Evolutionary conservation across 1,140 invertebrate genomes (phyloP).

Genomic region (Eubasilissa regina): DNA sequence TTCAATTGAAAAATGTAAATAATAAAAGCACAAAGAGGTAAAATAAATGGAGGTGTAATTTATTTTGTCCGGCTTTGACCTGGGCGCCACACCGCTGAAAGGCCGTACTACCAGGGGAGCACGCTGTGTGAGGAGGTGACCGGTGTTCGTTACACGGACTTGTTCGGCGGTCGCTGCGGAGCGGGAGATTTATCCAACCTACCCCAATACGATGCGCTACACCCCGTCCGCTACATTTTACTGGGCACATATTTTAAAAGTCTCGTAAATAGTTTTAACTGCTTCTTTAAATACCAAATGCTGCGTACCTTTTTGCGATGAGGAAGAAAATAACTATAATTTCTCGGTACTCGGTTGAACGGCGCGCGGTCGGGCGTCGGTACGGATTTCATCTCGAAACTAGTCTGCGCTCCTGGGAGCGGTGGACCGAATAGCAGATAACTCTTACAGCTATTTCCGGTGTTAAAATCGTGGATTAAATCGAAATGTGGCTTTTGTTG

Average conservation of each 20-base stretch:
- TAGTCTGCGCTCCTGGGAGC: slow-evolving; percentile 20
- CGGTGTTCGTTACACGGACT: slow-evolving; percentile 28
- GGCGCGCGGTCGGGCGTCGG: background rate
- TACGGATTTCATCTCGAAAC: slow-evolving; percentile 23
- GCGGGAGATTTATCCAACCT: slow-evolving; percentile 35
- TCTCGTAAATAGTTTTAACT: background rate
- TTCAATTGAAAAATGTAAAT: slow-evolving; percentile 25
- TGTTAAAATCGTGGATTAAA: slow-evolving; percentile 29
- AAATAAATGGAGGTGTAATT: slow-evolving; percentile 24
- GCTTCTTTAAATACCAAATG: background rate
- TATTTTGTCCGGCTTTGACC: slow-evolving; percentile 10
- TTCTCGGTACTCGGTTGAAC: background rate
- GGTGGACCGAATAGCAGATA: slow-evolving; percentile 21
- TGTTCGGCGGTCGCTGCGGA: background rate
- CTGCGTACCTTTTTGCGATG: slow-evolving; percentile 9
- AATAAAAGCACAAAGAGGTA: background rate
- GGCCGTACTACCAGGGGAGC: slow-evolving; percentile 3
- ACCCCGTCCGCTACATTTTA: background rate
- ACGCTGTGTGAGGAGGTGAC: slow-evolving; percentile 4
- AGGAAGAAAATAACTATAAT: background rate
- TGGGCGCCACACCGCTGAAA: background rate
- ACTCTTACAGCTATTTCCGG: slow-evolving; percentile 28
- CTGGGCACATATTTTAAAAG: slow-evolving; percentile 7
- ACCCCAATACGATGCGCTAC: slow-evolving; percentile 19
- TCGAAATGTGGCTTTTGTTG: slow-evolving; percentile 32